phyloP scores from a whole-genome alignment of 2,888 invertebrate genomes.

The Nemurella pictetii region DNA sequence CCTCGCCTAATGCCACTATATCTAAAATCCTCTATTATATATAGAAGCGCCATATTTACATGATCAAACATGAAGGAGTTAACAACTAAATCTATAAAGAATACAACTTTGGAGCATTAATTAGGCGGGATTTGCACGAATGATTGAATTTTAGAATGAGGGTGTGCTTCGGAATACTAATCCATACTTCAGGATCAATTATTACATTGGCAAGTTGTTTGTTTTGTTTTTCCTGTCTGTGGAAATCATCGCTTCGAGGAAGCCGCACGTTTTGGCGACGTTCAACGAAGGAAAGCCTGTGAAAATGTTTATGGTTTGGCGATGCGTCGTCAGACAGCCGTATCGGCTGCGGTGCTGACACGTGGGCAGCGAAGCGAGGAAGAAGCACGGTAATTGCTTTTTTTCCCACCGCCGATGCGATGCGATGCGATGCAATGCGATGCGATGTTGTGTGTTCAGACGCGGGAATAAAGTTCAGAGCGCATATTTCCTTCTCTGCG shows the following conservation, averaged over 20 bases:
- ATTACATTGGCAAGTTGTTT: no score
- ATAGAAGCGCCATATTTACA: background rate
- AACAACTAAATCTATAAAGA: background rate
- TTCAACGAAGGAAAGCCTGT: no score
- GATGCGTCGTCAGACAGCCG: no score
- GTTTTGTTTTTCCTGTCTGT: no score
- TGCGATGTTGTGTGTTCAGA: background rate
- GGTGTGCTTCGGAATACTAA: background rate
- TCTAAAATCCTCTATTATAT: background rate
- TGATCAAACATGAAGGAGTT: background rate
- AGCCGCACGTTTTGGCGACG: no score
- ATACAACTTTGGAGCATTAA: background rate
- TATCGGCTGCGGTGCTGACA: no score
- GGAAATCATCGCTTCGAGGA: no score
- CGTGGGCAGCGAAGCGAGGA: background rate
- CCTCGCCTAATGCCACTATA: background rate
- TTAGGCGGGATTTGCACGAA: background rate
- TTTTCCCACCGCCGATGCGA: background rate
- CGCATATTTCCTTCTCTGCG: slow-evolving; percentile 18
- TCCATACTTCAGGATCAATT: background rate
- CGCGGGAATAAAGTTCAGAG: slow-evolving; percentile 7
- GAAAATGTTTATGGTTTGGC: no score
- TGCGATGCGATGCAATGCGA: background rate
- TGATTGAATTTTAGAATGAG: background rate
- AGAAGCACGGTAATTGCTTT: background rate